Evolutionary conservation across 1,140 invertebrate species (phyloP), one percentile per base, ranked within the genome.

Genomic region (Formica exsecta): DNA sequence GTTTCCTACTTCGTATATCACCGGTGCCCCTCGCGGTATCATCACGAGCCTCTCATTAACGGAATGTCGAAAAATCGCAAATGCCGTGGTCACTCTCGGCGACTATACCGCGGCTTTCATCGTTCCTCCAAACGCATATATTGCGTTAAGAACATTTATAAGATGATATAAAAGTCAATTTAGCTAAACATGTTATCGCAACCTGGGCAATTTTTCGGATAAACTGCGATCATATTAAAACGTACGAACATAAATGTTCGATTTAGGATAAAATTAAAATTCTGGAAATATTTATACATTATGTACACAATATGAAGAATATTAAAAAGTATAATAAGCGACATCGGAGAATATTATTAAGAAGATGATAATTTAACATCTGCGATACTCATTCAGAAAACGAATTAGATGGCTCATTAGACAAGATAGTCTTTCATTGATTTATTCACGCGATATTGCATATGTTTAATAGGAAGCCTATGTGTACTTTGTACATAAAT

Each of bases 1-100:
- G 83, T 92, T 91, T 90, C 89, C 91, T 92, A 91, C 90, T 92
- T 89, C 90, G 85, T 92, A 93, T 93, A 93, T 93, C 92, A 92
- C 83, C 29, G 41, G 8, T 65, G 25, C 38, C 54, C 57, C 7
- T 41, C 65, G 80, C 41, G 70, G 61, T 75, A 87, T 87, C 71
- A 75, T 36, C 48, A 48, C 29, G 32, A 68, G 76, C 61, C 70
- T 76, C 70, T 87, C 86, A 87, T 87, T 87, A 87, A 86, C 29
- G 80, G 57, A 79, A 66, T 75, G 44, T 66, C 51, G 36, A 83
- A 86, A 83, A 83, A 86, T 64, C 84, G 38, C 73, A 79, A 85
- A 68, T 66, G 5, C 32, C 62, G 2, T 29, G 38, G 13, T 22
- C 4, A 44, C 59, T 75, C 51, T 16, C 71, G 38, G 9, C 38